Evolutionary conservation across 30 jellyfish, hydroid and myxozoan species (phyloP), one percentile per base, ranked within the genome.

Genomic region (Catostylus mosaicus): DNA sequence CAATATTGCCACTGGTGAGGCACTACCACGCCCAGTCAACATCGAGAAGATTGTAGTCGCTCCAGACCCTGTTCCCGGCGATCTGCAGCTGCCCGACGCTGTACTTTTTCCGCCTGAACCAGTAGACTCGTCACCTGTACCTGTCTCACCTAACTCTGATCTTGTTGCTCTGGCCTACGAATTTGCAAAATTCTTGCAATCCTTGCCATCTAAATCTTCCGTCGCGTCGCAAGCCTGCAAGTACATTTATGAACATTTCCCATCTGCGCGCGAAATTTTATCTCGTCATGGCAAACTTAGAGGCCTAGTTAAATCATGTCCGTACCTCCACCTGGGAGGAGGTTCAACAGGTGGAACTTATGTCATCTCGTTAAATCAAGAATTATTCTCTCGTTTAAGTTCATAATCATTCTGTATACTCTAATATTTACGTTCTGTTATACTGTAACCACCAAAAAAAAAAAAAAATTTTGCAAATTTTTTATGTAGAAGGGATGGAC

Each of bases 161-260:
- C 32, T 66, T 3, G 29, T 30, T n/a, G 3, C 6, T 37, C 43
- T 69, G 19, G 66, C 65, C 18, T 2, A 9, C 34, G 60, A 40
- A 26, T 69, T 69, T 26, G 81, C 43, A 11, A 69, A 40, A 9
- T 69, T 34, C 30, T 30, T 69, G 57, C 24, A 32, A 12, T 69
- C 78, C 16, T 3, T 66, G 7, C 78, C 78, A 3, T 30, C 78
- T n/a, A 71, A 71, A 38, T 71, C 67, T 47, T 69, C 83, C n/a
- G 40, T 71, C 46, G 37, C 68, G 43, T 71, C 70, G n/a, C 56
- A 50, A 26, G 85, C 73, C 12, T 73, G 85, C 46, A 48, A 52
- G 67, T 9, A 30, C 3, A 37, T 70, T 30, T 70, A 35, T 37
- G 82, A 36, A 24, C 38, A 34, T 31, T 73, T 20, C 51, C 85